phyloP scores from a whole-genome alignment of 2,113 vertebrate species.

The Brachyhypopomus occidentalis region DNA sequence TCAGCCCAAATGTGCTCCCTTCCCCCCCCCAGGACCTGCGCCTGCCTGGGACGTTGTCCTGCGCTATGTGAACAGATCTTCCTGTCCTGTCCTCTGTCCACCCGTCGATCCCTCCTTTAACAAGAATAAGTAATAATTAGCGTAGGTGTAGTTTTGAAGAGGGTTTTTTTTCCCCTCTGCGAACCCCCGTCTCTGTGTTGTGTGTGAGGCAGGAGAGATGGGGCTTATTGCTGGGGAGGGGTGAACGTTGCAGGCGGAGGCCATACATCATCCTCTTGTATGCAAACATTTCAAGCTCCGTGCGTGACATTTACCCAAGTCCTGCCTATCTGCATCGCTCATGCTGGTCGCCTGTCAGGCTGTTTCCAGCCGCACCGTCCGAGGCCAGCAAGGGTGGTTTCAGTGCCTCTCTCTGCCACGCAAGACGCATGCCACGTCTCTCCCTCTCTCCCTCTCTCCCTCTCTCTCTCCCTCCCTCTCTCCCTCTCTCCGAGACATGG shows the following conservation, averaged over 20 bases:
- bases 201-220: slow-evolving; percentile 71
- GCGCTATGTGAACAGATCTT: not conserved
- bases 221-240: slow-evolving; percentile 77
- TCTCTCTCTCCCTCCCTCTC: slow-evolving; percentile 13
- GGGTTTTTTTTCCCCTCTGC: slow-evolving; percentile 59
- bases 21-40: slow-evolving; percentile 3
- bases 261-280: slow-evolving; percentile 77
- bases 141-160: too few relatives aligned
- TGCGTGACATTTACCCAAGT: slow-evolving; percentile 76
- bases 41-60: not conserved
- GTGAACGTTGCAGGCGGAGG: slow-evolving; percentile 72
- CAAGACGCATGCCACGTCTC: slow-evolving; percentile 41
- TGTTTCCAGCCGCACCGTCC: not conserved
- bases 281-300: slow-evolving; percentile 75
- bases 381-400: slow-evolving; percentile 9
- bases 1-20: slow-evolving; percentile 17
- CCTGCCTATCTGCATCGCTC: slow-evolving; percentile 66
- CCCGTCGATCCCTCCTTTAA: too few relatives aligned
- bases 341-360: slow-evolving; percentile 38
- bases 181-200: slow-evolving; percentile 80
- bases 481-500: slow-evolving; percentile 9
- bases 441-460: slow-evolving; percentile 19
- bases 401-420: slow-evolving; percentile 68
- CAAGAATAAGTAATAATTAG: too few relatives aligned
- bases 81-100: not conserved